Conservation (phyloP, 1,140 invertebrate genomes). For the Oedothorax gibbosus region DNA sequence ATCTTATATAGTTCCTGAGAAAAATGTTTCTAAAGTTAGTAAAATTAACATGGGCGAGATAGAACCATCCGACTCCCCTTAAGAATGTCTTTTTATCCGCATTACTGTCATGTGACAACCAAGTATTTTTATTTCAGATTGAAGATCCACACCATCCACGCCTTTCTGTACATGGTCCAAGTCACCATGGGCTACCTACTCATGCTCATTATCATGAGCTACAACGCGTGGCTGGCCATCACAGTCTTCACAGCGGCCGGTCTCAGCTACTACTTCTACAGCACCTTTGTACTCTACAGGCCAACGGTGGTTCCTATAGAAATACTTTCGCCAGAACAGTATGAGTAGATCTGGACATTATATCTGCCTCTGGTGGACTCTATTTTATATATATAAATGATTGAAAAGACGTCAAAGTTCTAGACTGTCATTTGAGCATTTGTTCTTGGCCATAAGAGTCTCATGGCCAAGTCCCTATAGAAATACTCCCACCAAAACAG, state of each 20-base stretch:
- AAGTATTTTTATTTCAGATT: slow-evolving; percentile 36
- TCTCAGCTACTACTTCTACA: slow-evolving; percentile 60
- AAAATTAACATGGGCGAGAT: too few relatives aligned
- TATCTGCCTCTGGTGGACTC: too few relatives aligned
- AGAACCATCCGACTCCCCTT: too few relatives aligned
- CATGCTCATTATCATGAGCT: slow-evolving; percentile 62
- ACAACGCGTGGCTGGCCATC: slow-evolving; percentile 58
- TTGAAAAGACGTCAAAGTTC: too few relatives aligned
- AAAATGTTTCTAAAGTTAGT: too few relatives aligned
- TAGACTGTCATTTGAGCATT: too few relatives aligned
- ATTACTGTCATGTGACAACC: too few relatives aligned
- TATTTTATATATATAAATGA: too few relatives aligned
- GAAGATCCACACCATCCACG: slow-evolving; percentile 35
- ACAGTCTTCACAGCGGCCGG: slow-evolving; percentile 52
- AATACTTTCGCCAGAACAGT: slow-evolving; percentile 42
- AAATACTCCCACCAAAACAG: too few relatives aligned
- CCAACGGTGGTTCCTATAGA: slow-evolving; percentile 49
- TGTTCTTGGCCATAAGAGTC: too few relatives aligned
- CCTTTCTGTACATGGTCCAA: slow-evolving; percentile 62
- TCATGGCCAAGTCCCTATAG: too few relatives aligned
- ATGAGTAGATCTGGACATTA: not conserved
- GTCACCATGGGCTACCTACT: slow-evolving; percentile 60
- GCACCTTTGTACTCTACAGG: slow-evolving; percentile 43
- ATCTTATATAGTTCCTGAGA: too few relatives aligned
- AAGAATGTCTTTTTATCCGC: not conserved